Conservation (phyloP, 2,888 invertebrate genomes). For the Nymphalis polychloros region DNA sequence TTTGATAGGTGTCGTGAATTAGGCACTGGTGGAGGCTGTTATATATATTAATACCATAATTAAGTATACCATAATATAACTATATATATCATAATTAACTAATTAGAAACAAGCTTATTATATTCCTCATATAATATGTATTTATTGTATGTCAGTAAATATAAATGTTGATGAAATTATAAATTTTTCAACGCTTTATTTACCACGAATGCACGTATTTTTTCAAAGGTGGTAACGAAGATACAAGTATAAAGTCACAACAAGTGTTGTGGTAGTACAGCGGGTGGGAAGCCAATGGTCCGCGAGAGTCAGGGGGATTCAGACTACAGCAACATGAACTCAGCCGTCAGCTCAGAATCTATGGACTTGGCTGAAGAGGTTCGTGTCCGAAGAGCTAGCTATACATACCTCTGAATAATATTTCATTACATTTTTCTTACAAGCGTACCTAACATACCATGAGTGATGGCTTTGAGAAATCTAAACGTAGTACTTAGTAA, state of each 20-base stretch:
- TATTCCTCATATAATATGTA: too few relatives aligned
- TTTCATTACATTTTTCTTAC: not conserved
- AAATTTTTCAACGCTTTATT: too few relatives aligned
- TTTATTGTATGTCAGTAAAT: too few relatives aligned
- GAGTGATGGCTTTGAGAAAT: too few relatives aligned
- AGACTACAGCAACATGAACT: conserved; percentile 67
- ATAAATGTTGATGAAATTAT: too few relatives aligned
- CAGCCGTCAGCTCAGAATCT: conserved; percentile 83
- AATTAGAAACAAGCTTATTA: too few relatives aligned
- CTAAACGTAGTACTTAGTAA: too few relatives aligned
- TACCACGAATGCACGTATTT: not conserved
- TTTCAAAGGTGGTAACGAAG: conserved; percentile 29
- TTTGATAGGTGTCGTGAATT: too few relatives aligned
- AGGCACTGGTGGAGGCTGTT: too few relatives aligned
- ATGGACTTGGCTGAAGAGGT: conserved; percentile 87
- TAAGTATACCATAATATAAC: too few relatives aligned
- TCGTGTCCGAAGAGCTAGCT: conserved; percentile 26
- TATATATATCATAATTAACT: too few relatives aligned
- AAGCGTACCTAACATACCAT: not conserved
- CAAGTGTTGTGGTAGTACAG: conserved; percentile 12
- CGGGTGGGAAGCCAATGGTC: conserved; percentile 56
- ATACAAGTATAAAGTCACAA: conserved; percentile 13
- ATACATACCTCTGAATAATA: not conserved
- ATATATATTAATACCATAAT: too few relatives aligned
- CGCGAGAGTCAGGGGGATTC: conserved; percentile 55